Base-by-base conservation (phyloP, 2,113 vertebrate genomes). In the Brienomyrus longianalis region DNA sequence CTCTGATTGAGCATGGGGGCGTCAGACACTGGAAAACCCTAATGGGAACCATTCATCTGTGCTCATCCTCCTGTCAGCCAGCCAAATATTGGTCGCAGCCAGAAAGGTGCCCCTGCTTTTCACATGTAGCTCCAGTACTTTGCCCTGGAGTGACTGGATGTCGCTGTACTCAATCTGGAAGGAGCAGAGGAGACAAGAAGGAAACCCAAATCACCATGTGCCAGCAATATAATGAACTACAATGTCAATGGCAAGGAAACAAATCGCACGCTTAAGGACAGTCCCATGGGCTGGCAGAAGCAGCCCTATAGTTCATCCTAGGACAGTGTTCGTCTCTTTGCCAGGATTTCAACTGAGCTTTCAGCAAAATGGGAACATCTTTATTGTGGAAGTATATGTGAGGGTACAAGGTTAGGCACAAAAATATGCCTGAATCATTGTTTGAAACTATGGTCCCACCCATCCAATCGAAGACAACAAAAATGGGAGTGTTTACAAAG, bases 31-130 rank as follows among this genome's bases (percentile, higher is more conserved):
- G 90, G 93, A 94, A 92, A 96, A 96, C 90, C 96, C 95, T 2
- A 98, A 91, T 1, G 90, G 92, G 91, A 96, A 97, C 97, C 97
- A 97, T 62, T 91, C 94, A 88, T 97, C 97, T 92, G 95, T 94
- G 89, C 96, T 93, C 19, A 98, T 93, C 23, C 89, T 85, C 86
- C 95, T 89, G 0, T 92, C 91, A 35, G 93, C 95, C 92, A 97
- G 94, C 27, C 90, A 95, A 59, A 98, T 96, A 92, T 95, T 97
- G 89, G 96, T 93, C 21, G 95, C 95, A 87, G 95, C 97, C 89
- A 98, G 92, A 43, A 96, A 96, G 0, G 88, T 83, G 88, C 95
- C 96, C 93, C 92, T 97, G 93, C 96, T 97, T 92, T 97, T 97
- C 91, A 98, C 97, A 2, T 94, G 94, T 35, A 97, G 94, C 91